Percentiles rank a stretch among this genome's conserved stretches.
phyloP scores from a whole-genome alignment of 2,113 vertebrate species.

The Apus apus region DNA sequence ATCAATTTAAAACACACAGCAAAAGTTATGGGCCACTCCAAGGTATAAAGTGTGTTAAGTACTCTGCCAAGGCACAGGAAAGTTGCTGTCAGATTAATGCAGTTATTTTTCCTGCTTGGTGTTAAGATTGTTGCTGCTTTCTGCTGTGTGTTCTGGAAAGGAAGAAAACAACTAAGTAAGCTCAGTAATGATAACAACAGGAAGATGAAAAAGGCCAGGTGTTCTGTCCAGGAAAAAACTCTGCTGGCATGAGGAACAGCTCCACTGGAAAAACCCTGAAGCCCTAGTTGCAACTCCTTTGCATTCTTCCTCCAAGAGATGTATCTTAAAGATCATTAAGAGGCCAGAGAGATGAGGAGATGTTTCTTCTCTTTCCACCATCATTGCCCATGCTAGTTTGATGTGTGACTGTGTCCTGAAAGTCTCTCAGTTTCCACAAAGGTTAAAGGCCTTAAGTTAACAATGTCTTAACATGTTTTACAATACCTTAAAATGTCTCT shows the following conservation, averaged over 20 bases:
- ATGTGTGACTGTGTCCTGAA: background rate
- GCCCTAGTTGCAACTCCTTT: background rate
- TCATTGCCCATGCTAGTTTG: background rate
- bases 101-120: background rate
- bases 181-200: background rate
- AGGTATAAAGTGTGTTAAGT: background rate
- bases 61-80: background rate
- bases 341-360: rapidly evolving
- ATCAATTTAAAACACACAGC: background rate
- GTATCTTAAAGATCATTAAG: no score
- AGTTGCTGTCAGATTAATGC: background rate
- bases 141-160: background rate
- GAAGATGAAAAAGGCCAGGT: background rate
- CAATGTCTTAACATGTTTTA: background rate
- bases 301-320: background rate
- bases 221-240: background rate
- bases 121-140: background rate
- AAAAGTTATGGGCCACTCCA: background rate
- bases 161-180: background rate
- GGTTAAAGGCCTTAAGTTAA: background rate
- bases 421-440: background rate
- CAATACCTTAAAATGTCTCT: background rate
- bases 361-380: rapidly evolving
- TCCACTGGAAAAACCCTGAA: background rate
- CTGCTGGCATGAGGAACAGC: background rate